Base-by-base conservation (phyloP, 2,888 invertebrate species). In the Diadegma fenestrale region DNA sequence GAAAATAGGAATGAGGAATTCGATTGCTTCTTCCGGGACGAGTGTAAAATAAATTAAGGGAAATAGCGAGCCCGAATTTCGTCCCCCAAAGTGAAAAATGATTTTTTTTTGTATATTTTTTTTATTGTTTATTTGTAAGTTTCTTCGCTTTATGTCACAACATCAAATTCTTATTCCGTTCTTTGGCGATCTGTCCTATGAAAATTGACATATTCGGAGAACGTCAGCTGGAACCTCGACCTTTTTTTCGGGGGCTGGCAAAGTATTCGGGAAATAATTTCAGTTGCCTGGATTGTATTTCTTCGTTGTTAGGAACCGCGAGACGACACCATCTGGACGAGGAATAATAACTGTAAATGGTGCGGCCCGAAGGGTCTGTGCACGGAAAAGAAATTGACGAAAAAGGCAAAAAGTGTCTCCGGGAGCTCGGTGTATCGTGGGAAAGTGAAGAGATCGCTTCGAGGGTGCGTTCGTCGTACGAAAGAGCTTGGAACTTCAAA, bases 151-250 rank as follows among this genome's bases (percentile, higher is more conserved):
- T 10, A 4, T 10, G 19, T 10, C 2, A 51, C 8, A 19, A 8
- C 19, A 51, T 51, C 19, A 2, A 51, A 51, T 51, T 51, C 19
- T 7, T 51, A 19, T 54, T 10, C 12, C 22, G 22, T 2, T 22
- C 12, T 54, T 22, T 8, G 22, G 4, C 54, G 12, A 12, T 22
- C 17, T 22, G 22, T 12, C 10, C 54, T 10, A 10, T 22, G 12
- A 37, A 54, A 54, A 19, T 22, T 54, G 54, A 10, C 54, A 54
- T 54, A 22, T 22, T 54, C 54, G 22, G 22, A 22, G 51, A 54
- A 54, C 22, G 22, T 54, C 10, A 54, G 54, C 54, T 61, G 61
- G 33, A 61, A 14, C 61, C n/a, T 63, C 33, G 33, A 63, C 14
- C 33, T 30, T 33, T 33, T 30, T 19, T 37, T 1, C 22, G 22